Evolutionary conservation across 2,888 invertebrate species (phyloP).

Genomic region (Apodemia mormo): DNA sequence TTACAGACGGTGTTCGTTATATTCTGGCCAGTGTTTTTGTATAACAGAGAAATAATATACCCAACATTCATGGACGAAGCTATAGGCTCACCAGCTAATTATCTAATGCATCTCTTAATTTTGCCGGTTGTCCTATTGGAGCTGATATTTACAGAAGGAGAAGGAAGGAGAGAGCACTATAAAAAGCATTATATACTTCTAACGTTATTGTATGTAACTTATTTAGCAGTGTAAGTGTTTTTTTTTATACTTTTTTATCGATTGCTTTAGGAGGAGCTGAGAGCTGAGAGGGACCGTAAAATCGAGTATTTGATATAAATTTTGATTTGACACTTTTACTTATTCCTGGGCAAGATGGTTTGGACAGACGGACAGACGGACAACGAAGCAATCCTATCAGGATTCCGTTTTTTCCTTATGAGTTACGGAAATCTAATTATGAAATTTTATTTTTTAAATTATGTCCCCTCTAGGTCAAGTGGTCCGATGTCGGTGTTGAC

Average conservation of each 20-base stretch:
- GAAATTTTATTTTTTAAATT: no score
- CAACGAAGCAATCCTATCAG: no score
- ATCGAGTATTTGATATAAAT: no score
- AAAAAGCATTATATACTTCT: constrained; percentile 42
- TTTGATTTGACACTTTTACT: no score
- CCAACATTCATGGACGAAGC: constrained; percentile 55
- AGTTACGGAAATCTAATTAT: no score
- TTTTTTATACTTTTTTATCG: background rate
- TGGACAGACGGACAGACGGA: no score
- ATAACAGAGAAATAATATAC: constrained; percentile 57
- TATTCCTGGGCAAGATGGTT: no score
- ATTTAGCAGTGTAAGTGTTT: constrained; percentile 60
- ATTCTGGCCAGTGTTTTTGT: constrained; percentile 63
- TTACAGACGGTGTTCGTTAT: constrained; percentile 55
- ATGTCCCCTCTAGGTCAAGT: no score
- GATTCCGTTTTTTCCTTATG: no score
- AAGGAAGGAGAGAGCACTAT: constrained; percentile 47
- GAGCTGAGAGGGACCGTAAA: no score
- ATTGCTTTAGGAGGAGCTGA: no score
- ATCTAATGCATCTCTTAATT: constrained; percentile 62
- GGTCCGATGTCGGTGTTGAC: no score
- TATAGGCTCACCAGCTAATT: constrained; percentile 52
- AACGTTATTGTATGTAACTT: constrained; percentile 45
- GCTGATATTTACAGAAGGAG: constrained; percentile 49
- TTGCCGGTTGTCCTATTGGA: constrained; percentile 56